Conservation (phyloP, 2,888 invertebrate genomes). For the Ectemnius continuus region DNA sequence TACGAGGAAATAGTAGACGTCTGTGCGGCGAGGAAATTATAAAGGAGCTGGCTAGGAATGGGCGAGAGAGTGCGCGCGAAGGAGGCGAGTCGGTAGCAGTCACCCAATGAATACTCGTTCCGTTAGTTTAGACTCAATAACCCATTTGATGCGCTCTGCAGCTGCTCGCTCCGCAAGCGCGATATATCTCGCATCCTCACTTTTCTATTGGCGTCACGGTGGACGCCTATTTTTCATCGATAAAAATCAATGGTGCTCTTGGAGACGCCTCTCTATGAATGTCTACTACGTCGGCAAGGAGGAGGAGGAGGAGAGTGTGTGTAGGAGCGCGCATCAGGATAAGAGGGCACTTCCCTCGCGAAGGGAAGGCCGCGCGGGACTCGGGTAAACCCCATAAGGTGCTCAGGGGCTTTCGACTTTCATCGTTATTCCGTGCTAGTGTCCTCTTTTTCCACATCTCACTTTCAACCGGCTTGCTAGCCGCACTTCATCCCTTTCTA, state of each 20-base stretch:
- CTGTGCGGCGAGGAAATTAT: conserved; percentile 1
- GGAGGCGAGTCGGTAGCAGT: too few species aligned
- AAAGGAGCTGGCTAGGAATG: neutral
- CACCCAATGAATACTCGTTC: too few species aligned
- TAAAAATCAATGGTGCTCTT: conserved; percentile 67
- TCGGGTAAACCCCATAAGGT: conserved; percentile 59
- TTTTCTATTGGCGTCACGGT: conserved; percentile 21
- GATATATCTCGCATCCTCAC: conserved; percentile 41
- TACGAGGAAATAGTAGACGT: too few species aligned
- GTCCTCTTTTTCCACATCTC: conserved; percentile 25
- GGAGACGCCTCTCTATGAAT: conserved; percentile 50
- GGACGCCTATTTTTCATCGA: conserved; percentile 65
- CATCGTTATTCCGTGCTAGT: conserved; percentile 54
- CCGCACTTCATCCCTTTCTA: too few species aligned
- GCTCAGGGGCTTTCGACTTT: conserved; percentile 63
- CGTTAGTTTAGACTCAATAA: too few species aligned
- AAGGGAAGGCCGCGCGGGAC: conserved; percentile 26
- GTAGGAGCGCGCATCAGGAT: too few species aligned
- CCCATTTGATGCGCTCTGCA: conserved; percentile 15
- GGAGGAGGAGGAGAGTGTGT: too few species aligned
- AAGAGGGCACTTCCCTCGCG: conserved; percentile 55
- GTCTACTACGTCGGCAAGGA: conserved; percentile 62
- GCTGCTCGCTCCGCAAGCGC: conserved; percentile 8
- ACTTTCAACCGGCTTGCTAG: neutral
- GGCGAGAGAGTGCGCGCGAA: too few species aligned